A percentile compares a stretch with the other conserved stretches of the same genome.
These are phyloP conservation scores for Allacma fusca DNA, from an alignment of 2,888 invertebrate genomes.

Conservation along the genomic window DNA sequence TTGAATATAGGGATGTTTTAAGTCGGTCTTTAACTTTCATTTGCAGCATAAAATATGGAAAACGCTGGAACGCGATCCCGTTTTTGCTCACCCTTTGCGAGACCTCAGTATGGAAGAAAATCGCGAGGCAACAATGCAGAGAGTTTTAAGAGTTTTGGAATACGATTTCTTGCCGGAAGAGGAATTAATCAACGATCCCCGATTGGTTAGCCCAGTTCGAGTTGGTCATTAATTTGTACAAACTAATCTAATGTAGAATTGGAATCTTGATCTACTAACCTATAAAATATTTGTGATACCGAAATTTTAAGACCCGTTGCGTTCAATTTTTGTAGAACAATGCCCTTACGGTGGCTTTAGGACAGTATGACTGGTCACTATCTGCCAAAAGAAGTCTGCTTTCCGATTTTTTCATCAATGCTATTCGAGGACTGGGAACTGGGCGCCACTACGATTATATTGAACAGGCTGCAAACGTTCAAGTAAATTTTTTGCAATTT, in stretches of 20 bases:
- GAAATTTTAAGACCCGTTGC: no score
- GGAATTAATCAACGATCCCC: slow-evolving; percentile 54
- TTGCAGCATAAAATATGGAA: slow-evolving; percentile 70
- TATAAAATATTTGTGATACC: no score
- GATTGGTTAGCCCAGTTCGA: slow-evolving; percentile 46
- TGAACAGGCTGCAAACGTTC: slow-evolving; percentile 62
- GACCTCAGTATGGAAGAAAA: slow-evolving; percentile 66
- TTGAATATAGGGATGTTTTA: no score
- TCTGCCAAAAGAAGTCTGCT: slow-evolving; percentile 53
- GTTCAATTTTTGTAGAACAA: slow-evolving; percentile 39
- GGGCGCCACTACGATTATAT: slow-evolving; percentile 63
- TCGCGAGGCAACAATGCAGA: slow-evolving; percentile 70
- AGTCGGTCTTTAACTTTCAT: no score
- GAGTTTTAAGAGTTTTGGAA: slow-evolving; percentile 73
- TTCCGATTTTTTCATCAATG: slow-evolving; percentile 63
- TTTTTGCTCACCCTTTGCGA: slow-evolving; percentile 68
- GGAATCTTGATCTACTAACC: background rate
- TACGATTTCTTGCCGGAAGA: slow-evolving; percentile 70
- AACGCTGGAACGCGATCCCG: slow-evolving; percentile 70
- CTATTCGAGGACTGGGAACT: slow-evolving; percentile 64
- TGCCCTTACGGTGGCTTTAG: slow-evolving; percentile 52
- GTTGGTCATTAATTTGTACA: background rate
- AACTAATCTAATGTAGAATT: background rate
- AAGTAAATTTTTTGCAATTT: slow-evolving; percentile 62
- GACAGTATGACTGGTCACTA: slow-evolving; percentile 60